phyloP scores from a whole-genome alignment of 2,888 invertebrate species.

The Chrysomela aeneicollis region DNA sequence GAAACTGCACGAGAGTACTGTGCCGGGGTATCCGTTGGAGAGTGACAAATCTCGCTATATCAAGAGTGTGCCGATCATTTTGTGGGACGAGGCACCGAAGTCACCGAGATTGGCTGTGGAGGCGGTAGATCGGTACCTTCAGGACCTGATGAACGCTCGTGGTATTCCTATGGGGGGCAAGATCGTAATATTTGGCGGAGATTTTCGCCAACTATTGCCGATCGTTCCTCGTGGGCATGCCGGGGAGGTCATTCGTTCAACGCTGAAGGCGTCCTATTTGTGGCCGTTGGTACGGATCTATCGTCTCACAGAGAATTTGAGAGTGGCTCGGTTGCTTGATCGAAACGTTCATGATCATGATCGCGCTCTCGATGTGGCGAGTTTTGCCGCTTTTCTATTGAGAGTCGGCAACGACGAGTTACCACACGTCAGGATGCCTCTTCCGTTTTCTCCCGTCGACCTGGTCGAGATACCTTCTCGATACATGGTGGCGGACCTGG shows the following conservation, averaged over 20 bases:
- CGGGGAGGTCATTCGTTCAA: slow-evolving; percentile 35
- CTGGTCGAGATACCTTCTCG: background rate
- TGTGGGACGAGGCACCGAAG: slow-evolving; percentile 40
- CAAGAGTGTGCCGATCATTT: background rate
- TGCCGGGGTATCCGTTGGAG: background rate
- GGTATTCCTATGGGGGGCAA: slow-evolving; percentile 28
- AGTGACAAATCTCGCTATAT: background rate
- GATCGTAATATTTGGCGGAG: no score
- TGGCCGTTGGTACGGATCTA: background rate
- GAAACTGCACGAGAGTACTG: background rate
- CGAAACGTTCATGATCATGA: no score
- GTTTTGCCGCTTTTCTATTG: no score
- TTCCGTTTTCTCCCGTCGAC: background rate
- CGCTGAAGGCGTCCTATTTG: no score
- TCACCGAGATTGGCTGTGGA: slow-evolving; percentile 25
- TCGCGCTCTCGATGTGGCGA: no score
- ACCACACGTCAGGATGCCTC: background rate
- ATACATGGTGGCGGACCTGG: no score
- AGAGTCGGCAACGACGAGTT: background rate
- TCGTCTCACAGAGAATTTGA: background rate
- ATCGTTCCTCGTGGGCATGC: slow-evolving; percentile 41
- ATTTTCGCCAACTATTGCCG: no score
- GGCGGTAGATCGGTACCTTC: slow-evolving; percentile 29
- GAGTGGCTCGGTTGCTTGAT: background rate
- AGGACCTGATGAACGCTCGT: slow-evolving; percentile 15